Base-by-base conservation (phyloP, 2,888 invertebrate species). In the Andrena haemorrhoa region DNA sequence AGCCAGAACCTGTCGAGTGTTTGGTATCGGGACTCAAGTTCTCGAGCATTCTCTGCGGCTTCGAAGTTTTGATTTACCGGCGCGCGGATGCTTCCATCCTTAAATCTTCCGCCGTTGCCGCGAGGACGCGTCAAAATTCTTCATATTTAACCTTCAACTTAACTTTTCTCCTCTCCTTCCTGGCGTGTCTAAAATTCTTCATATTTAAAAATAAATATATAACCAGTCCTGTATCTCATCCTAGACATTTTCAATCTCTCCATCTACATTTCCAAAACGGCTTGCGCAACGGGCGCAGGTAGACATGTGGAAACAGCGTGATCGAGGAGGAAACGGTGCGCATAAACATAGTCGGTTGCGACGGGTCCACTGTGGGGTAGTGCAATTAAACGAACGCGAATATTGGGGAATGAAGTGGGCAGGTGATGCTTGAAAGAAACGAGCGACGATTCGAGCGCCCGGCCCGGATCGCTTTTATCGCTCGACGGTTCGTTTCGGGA, bases 1-100 rank as follows among this genome's bases (percentile, higher is more conserved):
- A 63, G 75, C 41, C 74, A 31, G 60, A 61, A 49, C 41, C 76
- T 66, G 63, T 60, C 65, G 76, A 53, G 69, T 66, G 69, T 76
- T 69, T 29, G 47, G 58, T 12, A 20, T 33, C 74, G 26, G 16
- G 6, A 31, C 41, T 23, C n/a, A n/a, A 47, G 35, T 33, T 41
- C 8, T 31, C 49, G 33, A 31, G 47, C n/a, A 20, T 66, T 74
- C 41, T 31, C 58, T 26, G 31, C 23, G 26, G 1, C 16, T 3
- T 3, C 3, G 29, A 69, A 68, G 58, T 74, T 74, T 74, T 68
- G 58, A 74, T 68, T 74, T 74, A 74, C 26, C 47, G 58, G 10
- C 23, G 8, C 23, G 6, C 1, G 58, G 23, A 58, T 33, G 58
- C 35, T 74, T 58, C 29, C 31, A 5, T 7, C 53, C 12, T 58